Evolutionary conservation across 2,113 vertebrate species (phyloP).

Genomic region (Apistogramma diplotaenia): DNA sequence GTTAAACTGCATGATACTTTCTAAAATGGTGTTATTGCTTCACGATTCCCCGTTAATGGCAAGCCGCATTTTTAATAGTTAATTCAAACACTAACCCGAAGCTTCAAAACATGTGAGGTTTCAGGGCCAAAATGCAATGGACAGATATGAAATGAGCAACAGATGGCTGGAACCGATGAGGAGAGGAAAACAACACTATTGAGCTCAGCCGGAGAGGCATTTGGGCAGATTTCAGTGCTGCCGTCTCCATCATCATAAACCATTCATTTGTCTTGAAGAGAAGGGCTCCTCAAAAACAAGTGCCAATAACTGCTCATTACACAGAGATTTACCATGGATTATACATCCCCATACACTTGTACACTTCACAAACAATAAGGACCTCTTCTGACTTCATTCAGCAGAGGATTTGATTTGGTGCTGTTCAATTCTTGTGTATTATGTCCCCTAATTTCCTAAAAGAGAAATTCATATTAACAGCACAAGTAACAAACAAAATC

Average conservation of each 20-base stretch:
- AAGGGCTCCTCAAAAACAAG: conserved; percentile 29
- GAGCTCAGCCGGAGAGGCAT: conserved; percentile 50
- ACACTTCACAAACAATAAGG: neutral
- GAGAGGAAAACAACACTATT: conserved; percentile 60
- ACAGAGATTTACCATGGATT: conserved; percentile 15
- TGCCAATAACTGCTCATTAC: conserved; percentile 46
- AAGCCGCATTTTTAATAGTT: conserved; percentile 44
- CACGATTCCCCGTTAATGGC: conserved; percentile 21
- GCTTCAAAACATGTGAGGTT: conserved; percentile 54
- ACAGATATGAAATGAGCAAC: conserved; percentile 74
- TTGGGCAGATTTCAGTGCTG: conserved; percentile 45
- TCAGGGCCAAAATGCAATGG: conserved; percentile 61
- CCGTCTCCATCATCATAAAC: conserved; percentile 57
- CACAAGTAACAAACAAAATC: neutral
- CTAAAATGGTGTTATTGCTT: conserved; percentile 19
- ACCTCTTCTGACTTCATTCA: neutral
- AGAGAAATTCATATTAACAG: neutral
- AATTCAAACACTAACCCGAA: conserved; percentile 44
- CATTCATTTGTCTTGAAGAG: conserved; percentile 56
- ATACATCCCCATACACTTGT: neutral
- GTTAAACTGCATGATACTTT: neutral
- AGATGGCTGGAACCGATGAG: conserved; percentile 74
- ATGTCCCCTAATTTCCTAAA: neutral
- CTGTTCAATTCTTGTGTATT: neutral
- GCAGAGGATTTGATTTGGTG: neutral